Evolutionary conservation across 2,113 vertebrate species (phyloP).

Genomic region (Rhabdornis inornatus): DNA sequence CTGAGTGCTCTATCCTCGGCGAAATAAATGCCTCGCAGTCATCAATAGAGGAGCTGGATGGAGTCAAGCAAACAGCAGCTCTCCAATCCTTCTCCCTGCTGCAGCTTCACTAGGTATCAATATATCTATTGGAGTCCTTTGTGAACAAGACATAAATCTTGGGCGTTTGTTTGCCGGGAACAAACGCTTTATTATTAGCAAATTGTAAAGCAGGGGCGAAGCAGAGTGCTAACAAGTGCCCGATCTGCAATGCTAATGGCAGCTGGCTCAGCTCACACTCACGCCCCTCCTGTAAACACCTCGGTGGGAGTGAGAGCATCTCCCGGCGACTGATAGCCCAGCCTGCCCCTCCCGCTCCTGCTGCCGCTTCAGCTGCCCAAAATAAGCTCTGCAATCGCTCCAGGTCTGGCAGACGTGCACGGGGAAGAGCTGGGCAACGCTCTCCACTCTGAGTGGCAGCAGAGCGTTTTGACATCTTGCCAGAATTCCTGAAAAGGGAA

Average conservation of each 20-base stretch:
- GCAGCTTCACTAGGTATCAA: slow-evolving; percentile 42
- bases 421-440: background rate
- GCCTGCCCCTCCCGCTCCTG: background rate
- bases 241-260: slow-evolving; percentile 48
- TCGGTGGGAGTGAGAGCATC: slow-evolving; percentile 28
- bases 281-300: slow-evolving; percentile 24
- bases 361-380: background rate
- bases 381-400: background rate
- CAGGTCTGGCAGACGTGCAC: background rate
- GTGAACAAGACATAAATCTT: slow-evolving; percentile 45
- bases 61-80: background rate
- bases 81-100: slow-evolving; percentile 1
- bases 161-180: slow-evolving; percentile 25
- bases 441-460: background rate
- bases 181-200: slow-evolving; percentile 45
- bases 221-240: slow-evolving; percentile 32
- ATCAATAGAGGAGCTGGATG: slow-evolving; percentile 41
- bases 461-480: background rate
- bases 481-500: slow-evolving; percentile 4
- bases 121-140: slow-evolving; percentile 53
- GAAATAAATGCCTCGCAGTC: slow-evolving; percentile 40
- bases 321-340: slow-evolving; percentile 7
- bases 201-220: slow-evolving; percentile 5
- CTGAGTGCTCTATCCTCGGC: background rate
- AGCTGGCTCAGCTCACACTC: background rate